Percentiles rank a stretch among this genome's conserved stretches.
These are phyloP conservation scores for Crepidodera aurea DNA, from an alignment of 2,888 invertebrate genomes.

Conservation along the genomic window DNA sequence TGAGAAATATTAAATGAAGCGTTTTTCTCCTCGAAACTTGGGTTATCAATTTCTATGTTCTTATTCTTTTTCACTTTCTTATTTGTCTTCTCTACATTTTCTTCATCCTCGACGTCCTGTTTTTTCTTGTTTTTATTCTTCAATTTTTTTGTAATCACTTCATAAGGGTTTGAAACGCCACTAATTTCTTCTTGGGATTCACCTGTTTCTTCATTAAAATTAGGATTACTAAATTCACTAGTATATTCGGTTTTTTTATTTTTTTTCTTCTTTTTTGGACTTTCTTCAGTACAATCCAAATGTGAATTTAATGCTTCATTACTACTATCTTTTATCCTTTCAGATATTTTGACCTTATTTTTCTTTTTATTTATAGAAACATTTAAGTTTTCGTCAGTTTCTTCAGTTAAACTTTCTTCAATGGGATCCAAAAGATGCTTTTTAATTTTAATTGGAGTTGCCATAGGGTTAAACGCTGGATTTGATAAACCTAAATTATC, in stretches of 20 bases:
- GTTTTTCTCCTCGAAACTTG: conserved; percentile 22
- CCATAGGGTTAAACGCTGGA: conserved; percentile 54
- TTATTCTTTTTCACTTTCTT: conserved; percentile 26
- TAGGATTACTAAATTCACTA: conserved; percentile 7
- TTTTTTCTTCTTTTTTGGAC: not conserved
- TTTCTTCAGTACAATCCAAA: not conserved
- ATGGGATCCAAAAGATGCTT: conserved; percentile 51
- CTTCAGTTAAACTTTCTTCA: conserved; percentile 46
- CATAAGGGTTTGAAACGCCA: conserved; percentile 14
- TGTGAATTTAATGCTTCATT: not conserved
- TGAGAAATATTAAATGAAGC: conserved; percentile 19
- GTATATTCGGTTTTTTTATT: conserved; percentile 3
- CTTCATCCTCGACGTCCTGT: conserved; percentile 11
- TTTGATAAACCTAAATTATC: conserved; percentile 47
- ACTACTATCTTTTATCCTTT: conserved; percentile 7
- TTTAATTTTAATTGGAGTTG: conserved; percentile 42
- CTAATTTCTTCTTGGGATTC: not conserved
- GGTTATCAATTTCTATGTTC: conserved; percentile 18
- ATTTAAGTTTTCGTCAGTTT: conserved; percentile 29
- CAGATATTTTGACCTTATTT: too few species aligned
- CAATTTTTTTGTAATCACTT: conserved; percentile 17
- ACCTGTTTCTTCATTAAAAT: conserved; percentile 20
- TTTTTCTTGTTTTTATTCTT: conserved; percentile 31
- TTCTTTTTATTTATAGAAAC: not conserved
- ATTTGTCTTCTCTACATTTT: conserved; percentile 8